Percentiles rank a stretch among this genome's conserved stretches.
phyloP scores from a whole-genome alignment of 2,797 vertebrate species.

The Bradypodion ventrale region DNA sequence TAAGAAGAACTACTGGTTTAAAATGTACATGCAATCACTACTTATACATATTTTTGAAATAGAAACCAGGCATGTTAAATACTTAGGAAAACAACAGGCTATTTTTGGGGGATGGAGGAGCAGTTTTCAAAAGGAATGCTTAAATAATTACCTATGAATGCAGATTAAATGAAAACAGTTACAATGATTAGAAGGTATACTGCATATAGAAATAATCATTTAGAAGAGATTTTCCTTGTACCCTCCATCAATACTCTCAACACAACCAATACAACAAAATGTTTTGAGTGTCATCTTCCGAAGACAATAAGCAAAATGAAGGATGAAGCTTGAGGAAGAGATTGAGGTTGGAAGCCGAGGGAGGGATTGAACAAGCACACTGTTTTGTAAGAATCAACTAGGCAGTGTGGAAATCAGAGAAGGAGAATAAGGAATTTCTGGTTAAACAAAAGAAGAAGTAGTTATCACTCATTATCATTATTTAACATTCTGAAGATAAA shows the following conservation, averaged over 20 bases:
- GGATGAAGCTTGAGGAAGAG: background rate
- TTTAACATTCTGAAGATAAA: background rate
- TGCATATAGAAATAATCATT: background rate
- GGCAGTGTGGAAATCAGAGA: too few species aligned
- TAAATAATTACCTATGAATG: background rate
- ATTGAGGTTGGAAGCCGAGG: background rate
- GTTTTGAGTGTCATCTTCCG: background rate
- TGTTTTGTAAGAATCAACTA: too few species aligned
- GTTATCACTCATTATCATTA: background rate
- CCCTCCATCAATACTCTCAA: background rate
- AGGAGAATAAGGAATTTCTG: too few species aligned
- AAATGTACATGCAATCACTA: background rate
- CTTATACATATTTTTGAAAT: conserved; percentile 1
- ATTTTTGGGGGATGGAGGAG: background rate
- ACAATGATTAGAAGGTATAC: background rate
- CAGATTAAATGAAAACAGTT: background rate
- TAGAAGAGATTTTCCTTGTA: background rate
- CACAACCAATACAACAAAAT: too few species aligned
- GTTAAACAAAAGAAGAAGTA: too few species aligned
- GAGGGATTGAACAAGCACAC: too few species aligned
- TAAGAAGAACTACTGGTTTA: conserved; percentile 24
- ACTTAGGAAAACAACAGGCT: background rate
- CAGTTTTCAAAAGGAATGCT: background rate
- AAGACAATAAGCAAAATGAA: too few species aligned
- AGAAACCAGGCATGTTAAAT: background rate